A percentile compares a stretch with the other conserved stretches of the same genome.
Conservation (phyloP, 2,797 vertebrate species). For the Gila robusta region DNA sequence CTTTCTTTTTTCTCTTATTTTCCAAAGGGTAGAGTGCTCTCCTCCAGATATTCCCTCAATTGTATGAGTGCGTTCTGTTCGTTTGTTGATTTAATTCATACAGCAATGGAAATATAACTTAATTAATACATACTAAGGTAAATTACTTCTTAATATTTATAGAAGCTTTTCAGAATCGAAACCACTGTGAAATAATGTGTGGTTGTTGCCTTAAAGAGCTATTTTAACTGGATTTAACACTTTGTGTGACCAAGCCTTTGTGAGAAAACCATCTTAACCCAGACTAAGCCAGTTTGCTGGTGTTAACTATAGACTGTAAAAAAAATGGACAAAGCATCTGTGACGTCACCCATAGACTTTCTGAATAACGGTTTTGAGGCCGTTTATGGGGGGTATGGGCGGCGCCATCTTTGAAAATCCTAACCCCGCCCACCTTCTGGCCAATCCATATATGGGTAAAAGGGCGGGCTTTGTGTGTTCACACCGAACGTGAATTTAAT, state of each 20-base stretch:
- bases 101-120: not conserved
- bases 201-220: not conserved
- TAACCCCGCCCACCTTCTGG: too few species aligned
- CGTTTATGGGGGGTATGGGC: too few species aligned
- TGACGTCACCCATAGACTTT: too few species aligned
- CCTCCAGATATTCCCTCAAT: constrained; percentile 3
- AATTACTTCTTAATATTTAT: not conserved
- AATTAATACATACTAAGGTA: not conserved
- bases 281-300: not conserved
- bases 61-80: not conserved
- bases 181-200: not conserved
- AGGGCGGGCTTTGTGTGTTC: too few species aligned
- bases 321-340: too few species aligned
- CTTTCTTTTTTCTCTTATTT: constrained; percentile 39
- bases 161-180: not conserved
- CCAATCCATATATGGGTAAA: too few species aligned
- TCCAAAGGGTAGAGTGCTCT: constrained; percentile 36
- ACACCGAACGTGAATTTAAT: too few species aligned
- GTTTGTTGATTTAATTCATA: constrained; percentile 15
- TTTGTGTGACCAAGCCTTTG: not conserved
- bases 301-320: not conserved
- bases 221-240: not conserved
- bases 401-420: too few species aligned
- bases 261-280: not conserved
- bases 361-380: too few species aligned